Evolutionary conservation across 2,113 vertebrate genomes (phyloP).

Genomic region (Thamnophis sirtalis): DNA sequence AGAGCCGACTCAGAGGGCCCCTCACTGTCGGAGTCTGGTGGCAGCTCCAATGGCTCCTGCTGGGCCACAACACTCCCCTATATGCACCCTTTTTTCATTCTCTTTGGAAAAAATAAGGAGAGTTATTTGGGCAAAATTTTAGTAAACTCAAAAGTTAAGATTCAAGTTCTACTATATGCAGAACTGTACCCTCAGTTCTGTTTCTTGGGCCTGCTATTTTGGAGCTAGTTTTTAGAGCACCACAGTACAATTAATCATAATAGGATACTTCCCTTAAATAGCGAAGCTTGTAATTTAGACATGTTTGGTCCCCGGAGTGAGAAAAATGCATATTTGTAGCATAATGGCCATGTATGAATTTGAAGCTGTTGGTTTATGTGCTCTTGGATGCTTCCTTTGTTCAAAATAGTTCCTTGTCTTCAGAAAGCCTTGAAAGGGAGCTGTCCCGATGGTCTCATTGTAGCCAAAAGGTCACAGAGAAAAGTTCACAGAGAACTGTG

Average conservation of each 20-base stretch:
- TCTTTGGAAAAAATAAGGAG: background rate
- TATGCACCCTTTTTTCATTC: background rate
- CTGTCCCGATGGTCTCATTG: background rate
- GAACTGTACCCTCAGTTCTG: background rate
- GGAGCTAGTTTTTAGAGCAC: background rate
- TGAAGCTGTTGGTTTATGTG: background rate
- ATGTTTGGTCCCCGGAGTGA: background rate
- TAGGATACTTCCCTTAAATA: background rate
- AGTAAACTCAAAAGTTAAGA: background rate
- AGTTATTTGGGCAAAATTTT: background rate
- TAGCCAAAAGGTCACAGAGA: slow-evolving; percentile 10
- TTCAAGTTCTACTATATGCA: background rate
- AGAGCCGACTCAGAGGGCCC: no score
- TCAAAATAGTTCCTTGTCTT: background rate
- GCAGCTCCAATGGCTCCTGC: no score
- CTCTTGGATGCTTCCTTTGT: background rate
- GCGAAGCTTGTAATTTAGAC: slow-evolving; percentile 7
- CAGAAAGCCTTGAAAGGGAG: background rate
- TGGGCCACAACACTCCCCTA: no score
- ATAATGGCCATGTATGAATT: background rate
- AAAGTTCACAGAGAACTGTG: slow-evolving; percentile 13
- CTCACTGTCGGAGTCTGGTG: no score
- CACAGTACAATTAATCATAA: background rate
- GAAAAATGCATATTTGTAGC: background rate
- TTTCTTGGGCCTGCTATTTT: background rate